Conservation (phyloP, 2,888 invertebrate species). For the Nebria salina region DNA sequence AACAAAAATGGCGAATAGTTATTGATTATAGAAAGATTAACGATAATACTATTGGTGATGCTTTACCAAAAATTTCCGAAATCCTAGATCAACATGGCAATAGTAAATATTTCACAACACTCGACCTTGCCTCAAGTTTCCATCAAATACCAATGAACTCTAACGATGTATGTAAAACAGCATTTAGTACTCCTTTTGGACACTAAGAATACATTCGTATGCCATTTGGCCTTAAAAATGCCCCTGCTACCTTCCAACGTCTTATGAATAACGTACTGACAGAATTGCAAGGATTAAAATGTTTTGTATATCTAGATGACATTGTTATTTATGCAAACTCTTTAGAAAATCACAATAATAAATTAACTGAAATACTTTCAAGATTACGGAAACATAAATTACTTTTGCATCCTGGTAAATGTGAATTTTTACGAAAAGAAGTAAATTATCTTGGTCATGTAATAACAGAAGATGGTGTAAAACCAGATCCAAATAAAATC, state of each 20-base stretch:
- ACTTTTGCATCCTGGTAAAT: too few species aligned
- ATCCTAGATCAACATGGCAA: conserved; percentile 51
- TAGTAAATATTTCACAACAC: conserved; percentile 48
- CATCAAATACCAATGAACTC: conserved; percentile 51
- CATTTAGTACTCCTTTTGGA: conserved; percentile 53
- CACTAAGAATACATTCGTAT: conserved; percentile 55
- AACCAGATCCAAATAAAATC: too few species aligned
- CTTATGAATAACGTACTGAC: too few species aligned
- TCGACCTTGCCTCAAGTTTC: conserved; percentile 15
- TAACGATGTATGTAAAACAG: conserved; percentile 53
- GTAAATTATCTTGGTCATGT: conserved; percentile 52
- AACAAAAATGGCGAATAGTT: conserved; percentile 51
- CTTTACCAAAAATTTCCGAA: conserved; percentile 51
- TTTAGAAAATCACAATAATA: too few species aligned
- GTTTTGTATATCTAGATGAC: too few species aligned
- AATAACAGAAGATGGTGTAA: conserved; percentile 11
- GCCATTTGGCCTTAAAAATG: conserved; percentile 52
- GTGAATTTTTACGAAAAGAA: too few species aligned
- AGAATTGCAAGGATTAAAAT: too few species aligned
- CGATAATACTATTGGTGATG: conserved; percentile 51
- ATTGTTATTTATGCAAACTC: too few species aligned
- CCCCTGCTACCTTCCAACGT: too few species aligned
- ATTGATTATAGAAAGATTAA: conserved; percentile 51
- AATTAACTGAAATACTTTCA: too few species aligned
- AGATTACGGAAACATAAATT: too few species aligned